Evolutionary conservation across 2,888 invertebrate species (phyloP).

Genomic region (Drosophila prostipennis): DNA sequence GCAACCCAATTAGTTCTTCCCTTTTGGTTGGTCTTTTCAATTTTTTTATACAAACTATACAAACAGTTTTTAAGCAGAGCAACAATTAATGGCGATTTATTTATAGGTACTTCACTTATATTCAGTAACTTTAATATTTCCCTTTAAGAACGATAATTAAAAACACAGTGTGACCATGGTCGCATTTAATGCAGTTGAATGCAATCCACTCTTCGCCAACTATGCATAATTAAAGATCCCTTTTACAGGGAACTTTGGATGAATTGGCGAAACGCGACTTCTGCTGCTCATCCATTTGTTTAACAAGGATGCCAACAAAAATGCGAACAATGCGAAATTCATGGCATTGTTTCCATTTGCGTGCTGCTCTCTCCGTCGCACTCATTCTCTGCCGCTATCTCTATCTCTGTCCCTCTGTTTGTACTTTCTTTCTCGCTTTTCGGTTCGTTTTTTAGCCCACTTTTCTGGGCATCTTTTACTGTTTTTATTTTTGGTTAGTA

Average conservation of each 20-base stretch:
- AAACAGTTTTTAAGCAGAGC: no score
- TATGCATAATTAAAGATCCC: slow-evolving; percentile 52
- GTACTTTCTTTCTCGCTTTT: slow-evolving; percentile 5
- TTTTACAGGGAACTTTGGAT: slow-evolving; percentile 33
- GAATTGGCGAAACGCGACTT: slow-evolving; percentile 24
- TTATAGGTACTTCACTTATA: no score
- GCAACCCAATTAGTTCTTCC: no score
- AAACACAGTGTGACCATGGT: slow-evolving; percentile 2
- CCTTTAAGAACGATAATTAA: no score
- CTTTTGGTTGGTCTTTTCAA: not conserved
- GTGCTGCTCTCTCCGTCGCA: not conserved
- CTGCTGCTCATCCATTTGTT: slow-evolving; percentile 33
- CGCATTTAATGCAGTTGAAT: slow-evolving; percentile 12
- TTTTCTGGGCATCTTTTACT: slow-evolving; percentile 14
- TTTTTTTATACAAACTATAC: no score
- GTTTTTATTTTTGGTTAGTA: slow-evolving; percentile 29
- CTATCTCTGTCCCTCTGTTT: slow-evolving; percentile 9
- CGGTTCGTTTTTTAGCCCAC: slow-evolving; percentile 25
- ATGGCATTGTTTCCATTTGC: slow-evolving; percentile 30
- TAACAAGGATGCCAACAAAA: slow-evolving; percentile 28
- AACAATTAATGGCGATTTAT: no score
- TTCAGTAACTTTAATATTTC: no score
- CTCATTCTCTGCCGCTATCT: not conserved
- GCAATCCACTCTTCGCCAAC: slow-evolving; percentile 15
- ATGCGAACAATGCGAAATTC: slow-evolving; percentile 32